Conservation (phyloP, 2,797 vertebrate genomes). For the Enteromius anoplus region DNA sequence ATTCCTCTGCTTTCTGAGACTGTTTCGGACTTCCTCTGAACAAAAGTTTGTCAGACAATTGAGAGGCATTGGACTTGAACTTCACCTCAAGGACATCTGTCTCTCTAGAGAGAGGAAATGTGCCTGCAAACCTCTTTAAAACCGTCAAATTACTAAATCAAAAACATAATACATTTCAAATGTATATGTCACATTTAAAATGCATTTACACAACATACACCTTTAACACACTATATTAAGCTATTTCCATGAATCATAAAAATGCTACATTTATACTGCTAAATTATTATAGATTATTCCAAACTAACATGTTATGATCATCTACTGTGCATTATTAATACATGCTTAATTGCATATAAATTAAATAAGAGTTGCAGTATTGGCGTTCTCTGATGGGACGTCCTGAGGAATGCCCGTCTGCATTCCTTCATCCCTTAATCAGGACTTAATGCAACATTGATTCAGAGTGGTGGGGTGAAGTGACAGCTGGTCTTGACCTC, state of each 20-base stretch:
- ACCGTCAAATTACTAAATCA: background rate
- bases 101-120: background rate
- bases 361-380: background rate
- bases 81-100: constrained; percentile 22
- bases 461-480: constrained; percentile 45
- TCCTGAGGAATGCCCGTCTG: constrained; percentile 55
- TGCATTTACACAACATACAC: background rate
- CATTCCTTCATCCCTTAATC: constrained; percentile 56
- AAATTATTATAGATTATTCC: background rate
- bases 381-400: background rate
- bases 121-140: background rate
- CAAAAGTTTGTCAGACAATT: background rate
- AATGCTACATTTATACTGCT: background rate
- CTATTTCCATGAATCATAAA: background rate
- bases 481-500: constrained; percentile 70
- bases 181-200: background rate
- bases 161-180: background rate
- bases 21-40: background rate
- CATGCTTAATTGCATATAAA: background rate
- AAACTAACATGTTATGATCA: background rate
- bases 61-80: constrained; percentile 34
- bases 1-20: background rate
- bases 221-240: background rate
- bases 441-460: constrained; percentile 55
- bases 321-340: background rate